Conservation (phyloP, 1,140 invertebrate genomes). For the Hypsibius dujardini region DNA sequence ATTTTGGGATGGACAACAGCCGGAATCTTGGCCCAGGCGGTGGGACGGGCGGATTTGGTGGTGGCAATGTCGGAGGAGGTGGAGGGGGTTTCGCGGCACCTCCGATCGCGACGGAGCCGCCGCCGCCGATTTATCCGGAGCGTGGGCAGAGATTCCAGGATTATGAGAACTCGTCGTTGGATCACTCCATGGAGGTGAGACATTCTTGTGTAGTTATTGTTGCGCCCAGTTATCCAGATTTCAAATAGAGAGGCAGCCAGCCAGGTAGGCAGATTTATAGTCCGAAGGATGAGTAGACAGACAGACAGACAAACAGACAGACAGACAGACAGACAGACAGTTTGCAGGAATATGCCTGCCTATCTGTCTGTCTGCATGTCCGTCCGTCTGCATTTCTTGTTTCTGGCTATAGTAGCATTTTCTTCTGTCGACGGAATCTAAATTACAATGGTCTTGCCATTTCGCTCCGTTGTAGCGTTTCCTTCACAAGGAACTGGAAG, state of each 20-base stretch:
- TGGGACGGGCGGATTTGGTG: background rate
- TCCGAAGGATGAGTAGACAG: too few species aligned
- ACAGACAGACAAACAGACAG: too few species aligned
- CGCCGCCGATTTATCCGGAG: constrained; percentile 10
- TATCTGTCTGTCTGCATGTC: too few species aligned
- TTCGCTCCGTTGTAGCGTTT: constrained; percentile 7
- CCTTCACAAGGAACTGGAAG: constrained; percentile 2
- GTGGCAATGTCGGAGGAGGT: background rate
- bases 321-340: too few species aligned
- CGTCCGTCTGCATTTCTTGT: too few species aligned
- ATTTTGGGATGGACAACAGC: constrained; percentile 34
- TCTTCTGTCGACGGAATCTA: too few species aligned
- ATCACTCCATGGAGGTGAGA: constrained; percentile 9
- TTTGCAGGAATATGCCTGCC: too few species aligned
- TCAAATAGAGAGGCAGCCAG: too few species aligned
- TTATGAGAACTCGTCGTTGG: background rate
- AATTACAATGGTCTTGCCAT: background rate
- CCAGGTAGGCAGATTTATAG: too few species aligned
- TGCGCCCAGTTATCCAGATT: too few species aligned
- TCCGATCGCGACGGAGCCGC: background rate
- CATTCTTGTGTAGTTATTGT: too few species aligned
- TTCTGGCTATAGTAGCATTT: too few species aligned
- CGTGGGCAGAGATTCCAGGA: background rate
- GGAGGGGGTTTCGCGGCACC: background rate
- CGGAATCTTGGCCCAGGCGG: background rate